Conservation (phyloP, 2,113 vertebrate genomes). For the Tragelaphus imberbis region DNA sequence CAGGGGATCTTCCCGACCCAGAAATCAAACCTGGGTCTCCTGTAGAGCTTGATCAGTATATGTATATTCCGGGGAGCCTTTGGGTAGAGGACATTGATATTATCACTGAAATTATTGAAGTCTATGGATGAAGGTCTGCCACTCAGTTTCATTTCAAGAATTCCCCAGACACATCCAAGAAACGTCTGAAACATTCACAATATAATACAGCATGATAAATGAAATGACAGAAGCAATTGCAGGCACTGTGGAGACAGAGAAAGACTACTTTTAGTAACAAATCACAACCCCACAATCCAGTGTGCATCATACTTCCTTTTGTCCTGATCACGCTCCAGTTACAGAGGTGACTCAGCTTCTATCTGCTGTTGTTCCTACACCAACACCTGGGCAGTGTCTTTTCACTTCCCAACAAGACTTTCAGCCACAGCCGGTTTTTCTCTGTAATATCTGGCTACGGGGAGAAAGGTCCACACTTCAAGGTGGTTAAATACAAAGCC, state of each 20-base stretch:
- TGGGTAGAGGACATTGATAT: neutral
- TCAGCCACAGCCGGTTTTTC: slow-evolving; percentile 2
- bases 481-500: neutral
- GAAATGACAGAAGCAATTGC: neutral
- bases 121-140: neutral
- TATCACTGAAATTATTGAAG: neutral
- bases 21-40: neutral
- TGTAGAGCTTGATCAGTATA: neutral
- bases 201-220: neutral
- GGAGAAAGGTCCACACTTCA: neutral
- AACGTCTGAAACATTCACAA: neutral
- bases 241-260: neutral
- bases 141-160: neutral
- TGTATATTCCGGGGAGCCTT: neutral
- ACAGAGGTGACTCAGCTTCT: neutral
- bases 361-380: neutral
- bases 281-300: slow-evolving; percentile 1
- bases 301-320: slow-evolving; percentile 4
- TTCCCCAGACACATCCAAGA: neutral
- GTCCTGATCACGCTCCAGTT: neutral
- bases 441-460: neutral
- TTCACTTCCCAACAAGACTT: neutral
- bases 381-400: neutral
- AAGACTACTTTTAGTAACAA: neutral
- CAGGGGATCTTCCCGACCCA: neutral